A percentile compares a stretch with the other conserved stretches of the same genome.
phyloP scores from a whole-genome alignment of 2,113 vertebrate species.

The Orycteropus afer region DNA sequence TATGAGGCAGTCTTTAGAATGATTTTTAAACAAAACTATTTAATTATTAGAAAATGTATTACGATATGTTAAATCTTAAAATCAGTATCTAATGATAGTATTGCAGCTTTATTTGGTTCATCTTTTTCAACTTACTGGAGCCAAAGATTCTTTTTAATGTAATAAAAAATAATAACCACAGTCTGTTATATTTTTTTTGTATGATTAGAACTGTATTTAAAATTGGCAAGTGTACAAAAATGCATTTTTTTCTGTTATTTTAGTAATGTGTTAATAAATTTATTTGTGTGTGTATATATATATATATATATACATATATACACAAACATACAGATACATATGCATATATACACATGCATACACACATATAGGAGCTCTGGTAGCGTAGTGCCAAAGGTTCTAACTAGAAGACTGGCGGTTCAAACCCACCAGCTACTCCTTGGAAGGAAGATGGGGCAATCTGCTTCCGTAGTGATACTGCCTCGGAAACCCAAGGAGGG shows the following conservation, averaged over 20 bases:
- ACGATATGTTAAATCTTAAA: neutral
- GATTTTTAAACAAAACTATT: constrained; percentile 26
- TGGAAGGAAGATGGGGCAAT: no score
- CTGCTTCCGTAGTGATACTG: no score
- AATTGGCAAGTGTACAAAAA: neutral
- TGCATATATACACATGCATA: neutral
- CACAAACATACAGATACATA: neutral
- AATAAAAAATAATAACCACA: neutral
- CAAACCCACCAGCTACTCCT: no score
- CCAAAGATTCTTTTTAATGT: neutral
- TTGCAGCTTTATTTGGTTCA: neutral
- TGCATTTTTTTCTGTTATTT: neutral
- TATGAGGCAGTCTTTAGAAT: neutral
- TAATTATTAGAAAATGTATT: neutral
- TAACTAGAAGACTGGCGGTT: no score
- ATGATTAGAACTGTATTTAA: neutral
- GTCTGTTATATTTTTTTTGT: neutral
- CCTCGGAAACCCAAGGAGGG: no score
- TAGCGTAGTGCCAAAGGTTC: no score
- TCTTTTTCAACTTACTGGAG: neutral
- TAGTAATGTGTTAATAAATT: neutral
- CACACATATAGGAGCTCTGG: no score
- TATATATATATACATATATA: no score
- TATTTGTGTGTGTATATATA: neutral
- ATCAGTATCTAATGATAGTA: constrained; percentile 15